Evolutionary conservation across 2,888 invertebrate genomes (phyloP).

Genomic region (Adelognathus sp.): DNA sequence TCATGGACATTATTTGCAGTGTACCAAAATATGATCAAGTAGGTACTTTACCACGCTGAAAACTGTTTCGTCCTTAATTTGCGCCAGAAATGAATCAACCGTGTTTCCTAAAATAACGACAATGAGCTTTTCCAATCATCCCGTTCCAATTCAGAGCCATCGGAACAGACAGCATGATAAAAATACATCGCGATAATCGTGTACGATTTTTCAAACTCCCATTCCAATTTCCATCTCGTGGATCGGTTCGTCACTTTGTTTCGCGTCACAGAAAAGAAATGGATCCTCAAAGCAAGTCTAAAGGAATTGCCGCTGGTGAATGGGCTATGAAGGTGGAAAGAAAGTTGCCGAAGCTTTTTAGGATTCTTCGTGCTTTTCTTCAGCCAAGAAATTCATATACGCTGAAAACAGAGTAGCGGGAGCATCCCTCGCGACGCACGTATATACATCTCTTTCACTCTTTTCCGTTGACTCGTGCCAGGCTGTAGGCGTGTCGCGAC

Average conservation of each 20-base stretch:
- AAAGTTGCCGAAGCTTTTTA: constrained; percentile 40
- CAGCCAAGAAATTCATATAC: not conserved
- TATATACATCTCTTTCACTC: constrained; percentile 33
- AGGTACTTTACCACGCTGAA: no score
- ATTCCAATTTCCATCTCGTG: not conserved
- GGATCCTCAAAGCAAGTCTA: constrained; percentile 12
- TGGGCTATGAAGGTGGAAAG: constrained; percentile 2
- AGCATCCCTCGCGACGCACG: constrained; percentile 12
- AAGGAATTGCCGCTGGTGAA: not conserved
- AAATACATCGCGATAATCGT: not conserved
- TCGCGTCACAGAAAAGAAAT: not conserved
- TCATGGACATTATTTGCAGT: no score
- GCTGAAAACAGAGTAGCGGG: not conserved
- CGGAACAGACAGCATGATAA: not conserved
- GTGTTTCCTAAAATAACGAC: no score
- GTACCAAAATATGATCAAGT: no score
- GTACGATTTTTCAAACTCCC: not conserved
- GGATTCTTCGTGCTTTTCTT: constrained; percentile 30
- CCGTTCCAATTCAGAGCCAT: no score
- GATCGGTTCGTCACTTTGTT: constrained; percentile 20
- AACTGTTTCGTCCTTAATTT: no score
- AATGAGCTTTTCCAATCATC: no score
- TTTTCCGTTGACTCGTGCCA: constrained; percentile 15
- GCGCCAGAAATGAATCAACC: no score
- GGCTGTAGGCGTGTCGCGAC: constrained; percentile 31